These are phyloP conservation scores for Rhopalosiphum padi DNA, from an alignment of 1,140 invertebrate species.

Conservation along the genomic window DNA sequence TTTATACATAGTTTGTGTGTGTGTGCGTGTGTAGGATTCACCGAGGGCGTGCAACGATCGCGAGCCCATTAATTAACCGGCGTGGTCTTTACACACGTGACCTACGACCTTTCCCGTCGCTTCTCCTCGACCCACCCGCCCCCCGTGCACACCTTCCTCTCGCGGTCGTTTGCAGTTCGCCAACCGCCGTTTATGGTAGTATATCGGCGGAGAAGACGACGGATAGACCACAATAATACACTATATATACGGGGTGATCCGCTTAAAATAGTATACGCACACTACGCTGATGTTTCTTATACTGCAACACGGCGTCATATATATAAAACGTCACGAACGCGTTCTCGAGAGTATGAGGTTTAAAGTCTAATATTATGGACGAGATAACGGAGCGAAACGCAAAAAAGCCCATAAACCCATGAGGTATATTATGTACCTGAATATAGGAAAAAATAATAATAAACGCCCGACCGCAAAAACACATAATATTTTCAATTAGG, in stretches of 20 bases:
- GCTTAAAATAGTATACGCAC: background rate
- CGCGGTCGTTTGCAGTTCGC: background rate
- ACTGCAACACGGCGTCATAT: too few relatives aligned
- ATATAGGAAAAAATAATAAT: background rate
- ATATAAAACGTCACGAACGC: too few relatives aligned
- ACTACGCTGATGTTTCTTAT: background rate
- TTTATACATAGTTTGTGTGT: background rate
- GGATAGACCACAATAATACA: background rate
- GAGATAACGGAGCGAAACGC: background rate
- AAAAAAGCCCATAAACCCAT: background rate
- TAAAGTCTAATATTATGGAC: background rate
- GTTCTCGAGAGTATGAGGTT: background rate
- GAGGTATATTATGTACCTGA: too few relatives aligned
- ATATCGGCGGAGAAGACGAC: background rate
- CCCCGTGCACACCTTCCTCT: background rate
- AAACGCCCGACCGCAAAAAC: background rate
- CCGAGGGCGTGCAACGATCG: slow-evolving; percentile 37
- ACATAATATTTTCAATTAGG: too few relatives aligned
- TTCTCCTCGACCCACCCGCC: background rate
- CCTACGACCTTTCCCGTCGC: slow-evolving; percentile 13
- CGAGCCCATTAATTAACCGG: slow-evolving; percentile 48
- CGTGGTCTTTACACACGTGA: background rate
- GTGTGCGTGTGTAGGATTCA: slow-evolving; percentile 46
- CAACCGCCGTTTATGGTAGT: slow-evolving; percentile 12
- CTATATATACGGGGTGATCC: background rate